A percentile compares a stretch with the other conserved stretches of the same genome.
Conservation (phyloP, 2,888 invertebrate species). For the Gastrophysa polygoni region DNA sequence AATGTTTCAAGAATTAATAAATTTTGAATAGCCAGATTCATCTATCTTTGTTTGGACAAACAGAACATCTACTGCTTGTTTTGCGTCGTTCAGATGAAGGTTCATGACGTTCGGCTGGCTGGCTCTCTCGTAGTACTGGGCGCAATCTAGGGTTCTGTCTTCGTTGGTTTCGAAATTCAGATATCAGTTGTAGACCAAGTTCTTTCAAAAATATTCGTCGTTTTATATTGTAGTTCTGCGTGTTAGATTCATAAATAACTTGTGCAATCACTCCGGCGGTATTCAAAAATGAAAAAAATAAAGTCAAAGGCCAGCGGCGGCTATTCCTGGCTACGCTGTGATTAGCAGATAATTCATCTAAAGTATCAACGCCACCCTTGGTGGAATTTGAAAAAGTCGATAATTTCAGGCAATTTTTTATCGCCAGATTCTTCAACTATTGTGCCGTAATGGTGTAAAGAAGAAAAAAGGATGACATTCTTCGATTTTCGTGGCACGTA, state of each 20-base stretch:
- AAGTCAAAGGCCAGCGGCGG: slow-evolving; percentile 20
- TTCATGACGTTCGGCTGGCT: slow-evolving; percentile 11
- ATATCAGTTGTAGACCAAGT: slow-evolving; percentile 15
- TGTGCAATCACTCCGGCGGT: slow-evolving; percentile 24
- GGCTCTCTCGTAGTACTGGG: slow-evolving; percentile 13
- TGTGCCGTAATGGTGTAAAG: slow-evolving; percentile 22
- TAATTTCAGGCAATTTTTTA: slow-evolving; percentile 19
- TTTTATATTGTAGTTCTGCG: slow-evolving; percentile 9
- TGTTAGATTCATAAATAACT: slow-evolving; percentile 30
- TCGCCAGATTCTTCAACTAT: slow-evolving; percentile 22
- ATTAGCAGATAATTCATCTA: slow-evolving; percentile 19
- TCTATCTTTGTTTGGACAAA: slow-evolving; percentile 12
- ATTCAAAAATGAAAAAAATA: slow-evolving; percentile 24
- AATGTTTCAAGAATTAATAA: neutral
- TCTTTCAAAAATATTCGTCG: slow-evolving; percentile 19
- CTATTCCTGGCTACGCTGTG: slow-evolving; percentile 15
- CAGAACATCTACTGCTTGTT: slow-evolving; percentile 17
- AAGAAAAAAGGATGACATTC: slow-evolving; percentile 25
- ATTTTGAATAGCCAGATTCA: neutral
- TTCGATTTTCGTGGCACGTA: slow-evolving; percentile 27
- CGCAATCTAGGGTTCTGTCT: slow-evolving; percentile 3
- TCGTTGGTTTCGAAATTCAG: slow-evolving; percentile 14
- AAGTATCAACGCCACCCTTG: slow-evolving; percentile 21
- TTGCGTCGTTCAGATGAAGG: slow-evolving; percentile 11
- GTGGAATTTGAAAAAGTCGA: slow-evolving; percentile 20